phyloP scores from a whole-genome alignment of 1,140 invertebrate genomes.

The Atta texana region DNA sequence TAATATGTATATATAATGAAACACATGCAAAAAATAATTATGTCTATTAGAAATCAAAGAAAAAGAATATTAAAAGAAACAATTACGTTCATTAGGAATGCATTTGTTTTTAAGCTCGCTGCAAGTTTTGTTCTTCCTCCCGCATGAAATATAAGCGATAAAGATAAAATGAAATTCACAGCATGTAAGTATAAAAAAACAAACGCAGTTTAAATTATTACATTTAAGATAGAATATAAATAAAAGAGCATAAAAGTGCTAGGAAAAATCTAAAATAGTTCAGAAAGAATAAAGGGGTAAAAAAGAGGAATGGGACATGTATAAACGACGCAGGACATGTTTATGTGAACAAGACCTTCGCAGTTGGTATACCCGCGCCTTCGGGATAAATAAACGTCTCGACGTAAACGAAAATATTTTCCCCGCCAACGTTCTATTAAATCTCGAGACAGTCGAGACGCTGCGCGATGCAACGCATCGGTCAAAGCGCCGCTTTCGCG shows the following conservation, averaged over 20 bases:
- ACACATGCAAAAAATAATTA: background rate
- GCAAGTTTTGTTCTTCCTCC: too few species aligned
- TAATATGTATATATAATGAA: background rate
- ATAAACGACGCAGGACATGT: background rate
- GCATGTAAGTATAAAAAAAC: too few species aligned
- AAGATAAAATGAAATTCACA: too few species aligned
- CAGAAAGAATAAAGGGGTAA: background rate
- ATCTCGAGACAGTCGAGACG: background rate
- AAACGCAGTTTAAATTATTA: too few species aligned
- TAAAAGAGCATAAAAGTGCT: background rate
- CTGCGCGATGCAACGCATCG: background rate
- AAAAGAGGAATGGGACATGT: background rate
- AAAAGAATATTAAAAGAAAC: background rate
- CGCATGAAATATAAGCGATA: too few species aligned
- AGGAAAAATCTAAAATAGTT: background rate
- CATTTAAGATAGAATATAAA: background rate
- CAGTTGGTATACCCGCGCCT: background rate
- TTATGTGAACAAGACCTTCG: background rate
- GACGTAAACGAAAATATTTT: constrained; percentile 18
- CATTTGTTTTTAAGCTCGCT: too few species aligned
- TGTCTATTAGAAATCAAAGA: background rate
- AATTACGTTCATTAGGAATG: background rate
- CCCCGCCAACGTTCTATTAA: background rate
- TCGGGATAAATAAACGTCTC: constrained; percentile 19
- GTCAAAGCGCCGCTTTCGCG: background rate